Base-by-base conservation (phyloP, 2,888 invertebrate species). In the Opisthograptis luteolata region DNA sequence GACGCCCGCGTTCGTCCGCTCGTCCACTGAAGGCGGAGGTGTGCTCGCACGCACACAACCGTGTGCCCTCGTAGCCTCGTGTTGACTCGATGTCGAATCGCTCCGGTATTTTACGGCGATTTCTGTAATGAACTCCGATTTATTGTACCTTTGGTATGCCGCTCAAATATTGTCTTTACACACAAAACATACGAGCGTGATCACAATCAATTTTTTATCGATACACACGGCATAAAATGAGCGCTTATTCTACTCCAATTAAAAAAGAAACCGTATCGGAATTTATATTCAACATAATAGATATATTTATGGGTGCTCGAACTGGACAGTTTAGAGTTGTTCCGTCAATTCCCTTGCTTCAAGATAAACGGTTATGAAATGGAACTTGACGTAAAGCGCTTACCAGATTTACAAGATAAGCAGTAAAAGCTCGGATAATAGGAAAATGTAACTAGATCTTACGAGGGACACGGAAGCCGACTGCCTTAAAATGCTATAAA, bases 51-150 rank as follows among this genome's bases (percentile, higher is more conserved):
- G 47, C 66, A 58, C 54, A 59, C 62, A 32, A 45, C 69, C 60
- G 70, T 52, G 43, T 52, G 43, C 55, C 22, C 46, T 51, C 59
- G 56, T 52, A 56, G 58, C 63, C 56, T 59, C 54, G 67, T 61
- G 68, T 69, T 70, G 62, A 76, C 62, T 75, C 78, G 73, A 81
- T 73, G 76, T 81, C 78, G 79, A 81, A 81, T 81, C 80, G 80
- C 79, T 80, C 78, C 75, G 79, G 77, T 76, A 85, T 86, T 87
- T 86, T 84, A 87, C 82, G 81, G 84, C 81, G 84, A 88, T 89
- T 87, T 86, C 79, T 79, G 75, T 87, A 86, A 88, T 86, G 84
- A 84, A 84, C 79, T 63, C 79, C 84, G 81, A 88, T 87, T 87
- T 87, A 87, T 86, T 81, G 80, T 72, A 68, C 66, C 76, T 68